These are phyloP conservation scores for Chascanopsetta lugubris DNA, from an alignment of 2,113 vertebrate genomes.

Conservation along the genomic window DNA sequence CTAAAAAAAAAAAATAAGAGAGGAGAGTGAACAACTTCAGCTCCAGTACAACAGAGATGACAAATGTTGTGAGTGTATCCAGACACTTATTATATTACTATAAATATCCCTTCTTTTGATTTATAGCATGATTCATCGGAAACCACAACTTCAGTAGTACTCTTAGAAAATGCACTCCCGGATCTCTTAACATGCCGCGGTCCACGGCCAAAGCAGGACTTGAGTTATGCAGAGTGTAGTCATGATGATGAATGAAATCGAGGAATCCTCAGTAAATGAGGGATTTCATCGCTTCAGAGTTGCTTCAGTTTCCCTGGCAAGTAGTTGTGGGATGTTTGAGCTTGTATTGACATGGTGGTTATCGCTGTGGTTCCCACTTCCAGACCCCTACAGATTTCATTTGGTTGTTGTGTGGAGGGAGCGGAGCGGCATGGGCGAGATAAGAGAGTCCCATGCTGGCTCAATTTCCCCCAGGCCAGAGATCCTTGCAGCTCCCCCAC, in stretches of 20 bases:
- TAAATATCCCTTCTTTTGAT: neutral
- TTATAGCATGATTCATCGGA: neutral
- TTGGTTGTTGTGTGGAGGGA: constrained; percentile 72
- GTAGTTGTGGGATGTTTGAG: constrained; percentile 46
- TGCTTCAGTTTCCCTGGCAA: constrained; percentile 47
- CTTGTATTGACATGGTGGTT: constrained; percentile 47
- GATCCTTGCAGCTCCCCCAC: constrained; percentile 60
- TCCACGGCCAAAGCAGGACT: neutral
- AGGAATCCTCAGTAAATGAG: neutral
- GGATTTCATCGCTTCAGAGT: constrained; percentile 28
- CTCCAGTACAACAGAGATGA: neutral
- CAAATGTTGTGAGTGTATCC: too few species aligned
- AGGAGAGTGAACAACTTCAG: too few species aligned
- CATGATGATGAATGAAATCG: constrained; percentile 1
- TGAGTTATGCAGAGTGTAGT: neutral
- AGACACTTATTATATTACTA: neutral
- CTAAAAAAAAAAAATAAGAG: too few species aligned
- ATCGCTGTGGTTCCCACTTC: constrained; percentile 45
- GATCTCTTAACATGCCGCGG: neutral
- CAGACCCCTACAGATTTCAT: constrained; percentile 71
- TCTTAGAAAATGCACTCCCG: neutral
- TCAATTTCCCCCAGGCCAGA: constrained; percentile 74
- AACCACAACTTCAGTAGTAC: neutral
- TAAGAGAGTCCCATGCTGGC: constrained; percentile 79
- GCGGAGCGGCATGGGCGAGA: constrained; percentile 74